phyloP scores from a whole-genome alignment of 2,797 vertebrate genomes.

The Furcifer pardalis region DNA sequence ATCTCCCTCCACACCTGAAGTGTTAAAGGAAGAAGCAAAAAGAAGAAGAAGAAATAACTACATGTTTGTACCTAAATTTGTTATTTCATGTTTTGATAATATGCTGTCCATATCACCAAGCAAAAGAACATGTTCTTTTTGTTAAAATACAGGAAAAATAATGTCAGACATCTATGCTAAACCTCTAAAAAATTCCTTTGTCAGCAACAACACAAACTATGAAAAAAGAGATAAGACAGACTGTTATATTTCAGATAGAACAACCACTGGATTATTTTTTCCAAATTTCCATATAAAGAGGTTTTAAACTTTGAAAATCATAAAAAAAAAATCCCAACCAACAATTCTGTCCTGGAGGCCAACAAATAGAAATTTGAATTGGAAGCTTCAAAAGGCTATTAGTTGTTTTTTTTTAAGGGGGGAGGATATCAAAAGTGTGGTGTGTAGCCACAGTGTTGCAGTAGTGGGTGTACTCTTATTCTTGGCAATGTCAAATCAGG shows the following conservation, averaged over 20 bases:
- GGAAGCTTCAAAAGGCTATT: neutral
- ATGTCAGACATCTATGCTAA: neutral
- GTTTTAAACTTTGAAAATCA: slow-evolving; percentile 21
- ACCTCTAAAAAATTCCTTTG: neutral
- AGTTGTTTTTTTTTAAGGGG: too few species aligned
- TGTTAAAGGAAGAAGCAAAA: too few species aligned
- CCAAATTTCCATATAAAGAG: neutral
- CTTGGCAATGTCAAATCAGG: neutral
- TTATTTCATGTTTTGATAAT: too few species aligned
- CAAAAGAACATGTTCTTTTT: too few species aligned
- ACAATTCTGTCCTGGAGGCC: neutral
- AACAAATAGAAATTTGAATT: neutral
- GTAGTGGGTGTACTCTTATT: neutral
- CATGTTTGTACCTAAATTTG: too few species aligned
- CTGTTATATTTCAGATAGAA: neutral
- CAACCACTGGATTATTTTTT: neutral
- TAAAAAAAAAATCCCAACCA: too few species aligned
- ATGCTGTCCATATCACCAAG: too few species aligned
- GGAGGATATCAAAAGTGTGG: neutral
- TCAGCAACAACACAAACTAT: neutral
- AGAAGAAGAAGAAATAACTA: too few species aligned
- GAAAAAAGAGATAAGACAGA: neutral
- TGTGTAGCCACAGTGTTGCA: neutral
- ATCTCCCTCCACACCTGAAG: too few species aligned
- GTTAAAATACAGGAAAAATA: neutral